Evolutionary conservation across 2,113 vertebrate species (phyloP).

Genomic region (Burhinus bistriatus): DNA sequence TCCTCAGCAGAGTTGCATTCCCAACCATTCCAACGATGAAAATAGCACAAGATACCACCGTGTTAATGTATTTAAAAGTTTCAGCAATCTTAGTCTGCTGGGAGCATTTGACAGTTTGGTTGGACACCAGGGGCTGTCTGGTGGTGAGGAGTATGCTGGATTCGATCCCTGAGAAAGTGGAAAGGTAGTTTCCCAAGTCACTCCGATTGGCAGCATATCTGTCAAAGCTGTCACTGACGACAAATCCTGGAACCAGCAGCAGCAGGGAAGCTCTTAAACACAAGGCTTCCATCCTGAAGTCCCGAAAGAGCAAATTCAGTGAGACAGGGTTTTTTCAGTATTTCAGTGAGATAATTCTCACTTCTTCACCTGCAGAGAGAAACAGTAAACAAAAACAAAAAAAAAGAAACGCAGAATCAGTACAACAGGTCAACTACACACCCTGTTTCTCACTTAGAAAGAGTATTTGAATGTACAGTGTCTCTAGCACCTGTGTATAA

Average conservation of each 20-base stretch:
- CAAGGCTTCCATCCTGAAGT: slow-evolving; percentile 66
- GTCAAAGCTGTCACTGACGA: slow-evolving; percentile 63
- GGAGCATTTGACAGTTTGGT: slow-evolving; percentile 70
- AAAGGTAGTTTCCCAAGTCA: slow-evolving; percentile 5
- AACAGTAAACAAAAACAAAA: background rate
- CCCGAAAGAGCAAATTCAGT: background rate
- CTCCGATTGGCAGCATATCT: slow-evolving; percentile 63
- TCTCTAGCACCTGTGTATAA: background rate
- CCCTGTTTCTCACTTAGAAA: background rate
- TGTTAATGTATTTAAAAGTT: slow-evolving; percentile 94
- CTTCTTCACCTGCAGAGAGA: slow-evolving; percentile 46
- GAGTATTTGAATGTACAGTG: background rate
- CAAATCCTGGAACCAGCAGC: slow-evolving; percentile 63
- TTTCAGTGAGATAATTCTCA: background rate
- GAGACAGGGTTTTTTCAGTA: background rate
- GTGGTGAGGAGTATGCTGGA: slow-evolving; percentile 60
- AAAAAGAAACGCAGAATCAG: background rate
- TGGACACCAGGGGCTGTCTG: slow-evolving; percentile 57
- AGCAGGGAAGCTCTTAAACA: slow-evolving; percentile 65
- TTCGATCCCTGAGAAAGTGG: slow-evolving; percentile 59
- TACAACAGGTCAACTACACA: background rate
- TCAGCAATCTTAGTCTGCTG: slow-evolving; percentile 71
- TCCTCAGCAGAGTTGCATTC: slow-evolving; percentile 93
- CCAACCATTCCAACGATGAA: slow-evolving; percentile 95
- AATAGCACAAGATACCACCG: slow-evolving; percentile 86